Evolutionary conservation across 2,797 vertebrate species (phyloP).

Genomic region (Falco rusticolus): DNA sequence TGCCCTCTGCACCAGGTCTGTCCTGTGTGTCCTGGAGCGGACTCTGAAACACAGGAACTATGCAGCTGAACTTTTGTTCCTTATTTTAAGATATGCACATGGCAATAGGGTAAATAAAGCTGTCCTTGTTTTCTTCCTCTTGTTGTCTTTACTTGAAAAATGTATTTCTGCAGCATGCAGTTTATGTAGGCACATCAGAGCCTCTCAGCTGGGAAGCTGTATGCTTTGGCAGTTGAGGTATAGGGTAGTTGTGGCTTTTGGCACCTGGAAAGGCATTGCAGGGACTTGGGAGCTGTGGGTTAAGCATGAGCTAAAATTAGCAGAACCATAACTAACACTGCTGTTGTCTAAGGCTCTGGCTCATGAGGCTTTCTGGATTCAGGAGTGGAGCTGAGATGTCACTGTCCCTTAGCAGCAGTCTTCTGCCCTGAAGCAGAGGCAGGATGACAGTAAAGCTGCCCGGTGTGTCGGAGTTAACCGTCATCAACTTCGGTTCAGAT

Average conservation of each 20-base stretch:
- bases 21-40: not conserved
- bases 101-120: not conserved
- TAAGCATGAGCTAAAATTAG: slow-evolving; percentile 41
- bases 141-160: not conserved
- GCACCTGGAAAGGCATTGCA: not conserved
- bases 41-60: not conserved
- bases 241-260: slow-evolving; percentile 16
- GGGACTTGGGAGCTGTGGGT: not conserved
- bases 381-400: not conserved
- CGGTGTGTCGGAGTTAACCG: not conserved
- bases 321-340: not conserved
- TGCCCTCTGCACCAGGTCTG: not conserved
- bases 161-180: not conserved
- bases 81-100: not conserved
- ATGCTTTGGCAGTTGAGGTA: not conserved
- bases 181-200: not conserved
- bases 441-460: not conserved
- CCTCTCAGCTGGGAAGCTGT: not conserved
- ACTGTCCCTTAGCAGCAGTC: not conserved
- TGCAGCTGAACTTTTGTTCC: slow-evolving; percentile 35
- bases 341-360: slow-evolving; percentile 11
- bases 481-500: not conserved
- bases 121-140: not conserved
- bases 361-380: not conserved
- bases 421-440: not conserved